Evolutionary conservation across 1,140 invertebrate species (phyloP).

Genomic region (Pectinophora gossypiella): DNA sequence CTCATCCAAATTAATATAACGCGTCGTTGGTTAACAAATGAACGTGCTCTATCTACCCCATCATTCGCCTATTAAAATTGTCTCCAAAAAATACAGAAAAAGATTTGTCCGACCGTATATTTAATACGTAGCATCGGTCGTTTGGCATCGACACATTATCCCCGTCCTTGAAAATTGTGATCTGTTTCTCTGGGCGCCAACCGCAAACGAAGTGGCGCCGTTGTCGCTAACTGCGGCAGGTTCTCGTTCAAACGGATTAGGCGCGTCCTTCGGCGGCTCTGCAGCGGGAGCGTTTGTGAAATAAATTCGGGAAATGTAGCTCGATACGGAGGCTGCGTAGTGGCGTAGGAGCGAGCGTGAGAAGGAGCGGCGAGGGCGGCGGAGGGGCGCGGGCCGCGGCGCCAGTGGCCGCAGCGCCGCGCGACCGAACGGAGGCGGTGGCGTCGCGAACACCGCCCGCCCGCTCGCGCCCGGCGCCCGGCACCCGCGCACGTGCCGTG

Average conservation of each 20-base stretch:
- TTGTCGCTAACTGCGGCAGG: slow-evolving; percentile 10
- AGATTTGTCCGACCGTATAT: no score
- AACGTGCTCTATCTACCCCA: no score
- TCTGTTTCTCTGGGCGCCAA: slow-evolving; percentile 8
- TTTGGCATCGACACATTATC: slow-evolving; percentile 4
- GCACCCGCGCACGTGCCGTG: slow-evolving; percentile 28
- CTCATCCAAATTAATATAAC: no score
- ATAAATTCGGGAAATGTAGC: slow-evolving; percentile 60
- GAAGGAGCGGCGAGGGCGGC: slow-evolving; percentile 32
- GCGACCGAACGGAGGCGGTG: slow-evolving; percentile 49
- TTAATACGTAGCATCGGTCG: neutral
- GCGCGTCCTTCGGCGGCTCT: slow-evolving; percentile 30
- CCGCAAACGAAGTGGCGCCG: slow-evolving; percentile 6
- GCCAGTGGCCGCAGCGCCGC: slow-evolving; percentile 57
- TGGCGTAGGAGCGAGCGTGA: slow-evolving; percentile 18
- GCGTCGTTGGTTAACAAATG: no score
- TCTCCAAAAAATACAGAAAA: no score
- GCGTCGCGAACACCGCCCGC: slow-evolving; percentile 18
- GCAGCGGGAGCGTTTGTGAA: slow-evolving; percentile 33
- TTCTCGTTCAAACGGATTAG: slow-evolving; percentile 29
- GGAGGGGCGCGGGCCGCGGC: slow-evolving; percentile 21
- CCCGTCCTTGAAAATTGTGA: slow-evolving; percentile 9
- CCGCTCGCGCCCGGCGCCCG: slow-evolving; percentile 21
- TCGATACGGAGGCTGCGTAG: slow-evolving; percentile 73
- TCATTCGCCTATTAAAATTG: no score